Evolutionary conservation across 2,113 vertebrate genomes (phyloP), one percentile per base, ranked within the genome.

Genomic region (Salvelinus alpinus): DNA sequence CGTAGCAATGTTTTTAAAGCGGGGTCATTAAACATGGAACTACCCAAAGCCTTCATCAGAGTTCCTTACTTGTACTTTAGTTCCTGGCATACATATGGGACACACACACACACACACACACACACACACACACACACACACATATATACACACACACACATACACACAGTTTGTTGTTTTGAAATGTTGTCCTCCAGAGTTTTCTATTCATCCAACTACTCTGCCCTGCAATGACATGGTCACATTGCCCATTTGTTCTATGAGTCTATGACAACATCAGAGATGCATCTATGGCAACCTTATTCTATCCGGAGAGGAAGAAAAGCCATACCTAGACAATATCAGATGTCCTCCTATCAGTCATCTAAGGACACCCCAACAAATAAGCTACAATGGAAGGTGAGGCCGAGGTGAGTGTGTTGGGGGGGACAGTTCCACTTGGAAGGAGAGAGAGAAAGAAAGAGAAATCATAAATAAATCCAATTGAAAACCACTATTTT

Each of bases 321-420:
- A 64, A 60, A 62, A 73, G 44, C 54, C 38, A 73, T 38, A 73
- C 54, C 24, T n/a, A 18, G 48, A 16, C 70, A 3, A 29, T 62
- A 72, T 72, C 71, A 60, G 71, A 73, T 65, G 60, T 74, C 72
- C 72, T 34, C 14, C 38, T 74, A 74, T 74, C 60, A 48, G 60
- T 65, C 60, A 74, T 74, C 60, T 47, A 24, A 68, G 67, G 2
- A 72, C 71, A 72, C 71, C 57, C 25, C 13, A 12, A 62, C 71
- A 73, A 73, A 64, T 74, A 48, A 12, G 67, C 67, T 70, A 18
- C 34, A 70, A 34, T 34, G 20, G 18, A 44, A 44, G 2, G 48
- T 71, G 44, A 54, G 51, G 14, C 14, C 18, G 51, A 5, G 13
- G 51, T 54, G 48, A 16, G 48, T 54, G 48, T 54, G 48, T 54